Conservation (phyloP, 1,140 invertebrate genomes). For the Linepithema humile region DNA sequence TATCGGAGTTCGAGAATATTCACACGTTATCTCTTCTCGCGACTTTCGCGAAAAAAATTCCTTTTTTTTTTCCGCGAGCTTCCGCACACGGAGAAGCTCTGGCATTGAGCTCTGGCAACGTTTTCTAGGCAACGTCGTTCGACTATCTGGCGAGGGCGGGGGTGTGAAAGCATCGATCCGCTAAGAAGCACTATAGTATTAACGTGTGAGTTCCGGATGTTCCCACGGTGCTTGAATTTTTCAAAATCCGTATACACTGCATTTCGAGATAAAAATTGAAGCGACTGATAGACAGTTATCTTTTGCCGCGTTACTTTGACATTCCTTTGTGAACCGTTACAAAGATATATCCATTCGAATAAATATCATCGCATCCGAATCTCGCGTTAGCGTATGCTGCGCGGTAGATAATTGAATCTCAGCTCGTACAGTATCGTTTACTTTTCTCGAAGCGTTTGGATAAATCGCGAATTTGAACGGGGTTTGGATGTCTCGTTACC, state of each 20-base stretch:
- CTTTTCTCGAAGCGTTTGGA: background rate
- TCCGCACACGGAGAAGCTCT: background rate
- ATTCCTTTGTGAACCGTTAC: background rate
- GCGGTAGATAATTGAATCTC: background rate
- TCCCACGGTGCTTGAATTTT: slow-evolving; percentile 56
- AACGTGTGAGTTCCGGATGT: slow-evolving; percentile 70
- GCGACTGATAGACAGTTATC: background rate
- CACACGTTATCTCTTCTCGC: background rate
- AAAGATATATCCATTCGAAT: background rate
- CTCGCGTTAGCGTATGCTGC: background rate
- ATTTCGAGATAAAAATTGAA: background rate
- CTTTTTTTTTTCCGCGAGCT: background rate
- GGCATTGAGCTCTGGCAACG: slow-evolving; percentile 35
- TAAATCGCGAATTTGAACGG: background rate
- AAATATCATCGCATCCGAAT: background rate
- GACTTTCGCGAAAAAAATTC: background rate
- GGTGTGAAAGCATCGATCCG: slow-evolving; percentile 77
- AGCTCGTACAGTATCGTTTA: background rate
- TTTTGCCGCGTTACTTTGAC: background rate
- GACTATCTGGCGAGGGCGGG: slow-evolving; percentile 58
- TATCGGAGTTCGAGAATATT: slow-evolving; percentile 51
- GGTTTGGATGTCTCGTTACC: background rate
- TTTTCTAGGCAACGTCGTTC: slow-evolving; percentile 53
- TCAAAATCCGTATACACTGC: background rate
- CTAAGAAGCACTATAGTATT: slow-evolving; percentile 75